Evolutionary conservation across 2,888 invertebrate species (phyloP).

Genomic region (Lamellibrachia satsuma): DNA sequence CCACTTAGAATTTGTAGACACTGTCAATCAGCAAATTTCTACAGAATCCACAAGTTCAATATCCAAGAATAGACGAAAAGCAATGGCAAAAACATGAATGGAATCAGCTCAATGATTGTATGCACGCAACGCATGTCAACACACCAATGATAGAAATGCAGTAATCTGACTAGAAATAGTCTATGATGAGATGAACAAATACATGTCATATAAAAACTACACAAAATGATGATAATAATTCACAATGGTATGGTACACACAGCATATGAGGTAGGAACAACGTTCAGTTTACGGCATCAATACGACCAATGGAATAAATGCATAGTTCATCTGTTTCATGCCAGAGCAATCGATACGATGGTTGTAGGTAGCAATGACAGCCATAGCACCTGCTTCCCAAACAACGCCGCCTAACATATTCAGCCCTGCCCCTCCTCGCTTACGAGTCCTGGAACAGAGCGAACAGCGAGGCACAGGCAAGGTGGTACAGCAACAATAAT

Average conservation of each 20-base stretch:
- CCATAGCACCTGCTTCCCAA: background rate
- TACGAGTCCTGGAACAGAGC: conserved; percentile 13
- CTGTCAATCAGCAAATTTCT: background rate
- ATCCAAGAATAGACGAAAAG: background rate
- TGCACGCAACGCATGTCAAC: background rate
- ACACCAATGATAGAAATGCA: conserved; percentile 4
- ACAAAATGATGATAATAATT: background rate
- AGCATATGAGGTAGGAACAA: background rate
- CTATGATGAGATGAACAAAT: background rate
- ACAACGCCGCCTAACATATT: background rate
- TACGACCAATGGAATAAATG: background rate
- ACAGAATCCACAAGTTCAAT: background rate
- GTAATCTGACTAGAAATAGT: background rate
- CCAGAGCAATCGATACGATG: background rate
- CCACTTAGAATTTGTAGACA: background rate
- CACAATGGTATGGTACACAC: background rate
- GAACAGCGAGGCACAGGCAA: background rate
- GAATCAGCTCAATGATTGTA: conserved; percentile 13
- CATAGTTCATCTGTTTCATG: background rate
- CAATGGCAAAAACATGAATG: background rate
- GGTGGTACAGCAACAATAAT: background rate
- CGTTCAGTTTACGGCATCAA: background rate
- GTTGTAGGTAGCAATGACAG: background rate
- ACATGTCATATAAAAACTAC: background rate
- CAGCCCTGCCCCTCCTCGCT: conserved; percentile 4